phyloP scores from a whole-genome alignment of 1,140 invertebrate genomes.

The Drosophila orosa region DNA sequence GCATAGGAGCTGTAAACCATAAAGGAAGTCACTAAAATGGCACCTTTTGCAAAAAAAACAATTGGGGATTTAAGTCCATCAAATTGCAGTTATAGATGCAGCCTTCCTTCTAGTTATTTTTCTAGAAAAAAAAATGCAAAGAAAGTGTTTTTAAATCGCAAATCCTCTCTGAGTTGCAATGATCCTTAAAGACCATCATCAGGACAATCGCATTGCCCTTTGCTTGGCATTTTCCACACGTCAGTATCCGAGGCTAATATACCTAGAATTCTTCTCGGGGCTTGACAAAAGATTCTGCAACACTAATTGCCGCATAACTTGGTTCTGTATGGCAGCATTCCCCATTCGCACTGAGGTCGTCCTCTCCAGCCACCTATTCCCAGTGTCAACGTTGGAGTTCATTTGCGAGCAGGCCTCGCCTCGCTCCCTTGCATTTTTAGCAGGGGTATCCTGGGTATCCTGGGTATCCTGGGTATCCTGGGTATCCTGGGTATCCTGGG shows the following conservation, averaged over 20 bases:
- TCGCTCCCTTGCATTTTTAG: conserved; percentile 1
- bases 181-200: background rate
- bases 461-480: conserved; percentile 21
- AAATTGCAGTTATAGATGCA: no score
- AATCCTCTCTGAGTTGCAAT: background rate
- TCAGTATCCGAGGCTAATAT: conserved; percentile 16
- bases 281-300: conserved; percentile 28
- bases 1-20: background rate
- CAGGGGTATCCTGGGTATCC: background rate
- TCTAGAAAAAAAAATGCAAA: no score
- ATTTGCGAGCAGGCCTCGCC: conserved; percentile 35
- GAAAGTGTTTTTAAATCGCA: background rate
- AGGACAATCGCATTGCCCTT: background rate
- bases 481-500: conserved; percentile 10
- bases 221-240: conserved; percentile 2
- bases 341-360: background rate
- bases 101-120: no score
- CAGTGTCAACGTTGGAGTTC: conserved; percentile 36
- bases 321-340: conserved; percentile 11
- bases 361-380: background rate
- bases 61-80: background rate
- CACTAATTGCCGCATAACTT: conserved; percentile 49
- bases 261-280: conserved; percentile 8
- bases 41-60: background rate
- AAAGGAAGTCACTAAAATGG: background rate